phyloP scores from a whole-genome alignment of 2,113 vertebrate genomes.

The Calidris pygmaea region DNA sequence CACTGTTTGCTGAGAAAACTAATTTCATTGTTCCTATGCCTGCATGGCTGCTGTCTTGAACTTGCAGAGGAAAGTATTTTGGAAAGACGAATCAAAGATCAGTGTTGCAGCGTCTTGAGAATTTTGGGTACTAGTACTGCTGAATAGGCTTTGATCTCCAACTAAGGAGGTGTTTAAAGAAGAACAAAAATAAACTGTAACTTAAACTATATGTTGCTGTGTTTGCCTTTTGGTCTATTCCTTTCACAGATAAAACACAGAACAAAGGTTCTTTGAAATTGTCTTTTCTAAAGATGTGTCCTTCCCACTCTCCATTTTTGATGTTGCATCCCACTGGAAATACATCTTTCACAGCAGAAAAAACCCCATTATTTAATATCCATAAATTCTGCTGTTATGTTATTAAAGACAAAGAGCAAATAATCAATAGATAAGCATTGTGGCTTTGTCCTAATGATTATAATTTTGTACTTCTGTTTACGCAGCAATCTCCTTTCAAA shows the following conservation, averaged over 20 bases:
- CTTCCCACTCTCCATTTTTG: not conserved
- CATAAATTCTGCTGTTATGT: not conserved
- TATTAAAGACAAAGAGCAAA: not conserved
- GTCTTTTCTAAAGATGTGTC: not conserved
- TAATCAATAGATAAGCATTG: not conserved
- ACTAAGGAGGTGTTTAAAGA: not conserved
- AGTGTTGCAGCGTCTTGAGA: not conserved
- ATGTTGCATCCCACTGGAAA: not conserved
- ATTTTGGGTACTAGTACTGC: not conserved
- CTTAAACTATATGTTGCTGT: not conserved
- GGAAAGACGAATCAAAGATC: not conserved
- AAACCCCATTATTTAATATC: not conserved
- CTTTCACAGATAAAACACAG: not conserved
- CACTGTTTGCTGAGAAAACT: not conserved
- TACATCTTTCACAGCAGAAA: not conserved
- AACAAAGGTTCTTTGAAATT: not conserved
- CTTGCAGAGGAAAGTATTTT: not conserved
- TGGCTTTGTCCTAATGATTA: not conserved
- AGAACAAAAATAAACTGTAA: not conserved
- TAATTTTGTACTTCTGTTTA: not conserved
- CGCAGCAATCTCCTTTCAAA: not conserved
- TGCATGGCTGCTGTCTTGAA: not conserved
- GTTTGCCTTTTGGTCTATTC: not conserved
- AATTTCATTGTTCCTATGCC: rapidly evolving
- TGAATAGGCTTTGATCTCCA: not conserved